Evolutionary conservation across 1,140 invertebrate genomes (phyloP), one percentile per base, ranked within the genome.

Genomic region (Drosophila repleta): DNA sequence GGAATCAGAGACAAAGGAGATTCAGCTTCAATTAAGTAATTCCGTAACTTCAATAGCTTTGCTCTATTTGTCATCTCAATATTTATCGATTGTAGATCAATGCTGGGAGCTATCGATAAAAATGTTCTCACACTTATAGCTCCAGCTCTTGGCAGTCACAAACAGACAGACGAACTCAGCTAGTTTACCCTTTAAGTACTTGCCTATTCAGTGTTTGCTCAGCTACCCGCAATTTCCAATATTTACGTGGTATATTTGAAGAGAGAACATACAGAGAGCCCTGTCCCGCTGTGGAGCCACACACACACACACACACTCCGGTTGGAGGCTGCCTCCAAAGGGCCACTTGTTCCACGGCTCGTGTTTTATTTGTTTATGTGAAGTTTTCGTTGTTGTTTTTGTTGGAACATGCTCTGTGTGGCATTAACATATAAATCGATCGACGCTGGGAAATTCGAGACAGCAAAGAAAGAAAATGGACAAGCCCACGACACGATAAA

Each of bases 381-480:
- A 13, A 55, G 13, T 35, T 35, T 35, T 35, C 11, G 8, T 35
- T 35, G 32, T 29, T 29, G 32, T 35, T 11, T 10, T 11, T 35
- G 63, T 51, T 51, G 18, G 15, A 67, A 41, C 66, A 48, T 37
- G 24, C 43, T 49, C 32, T 35, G 32, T 35, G 32, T 4, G 43
- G 43, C 8, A 71, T 71, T 71, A 57, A 71, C 68, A 65, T 71
- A 56, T 24, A 43, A 64, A 70, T 64, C 21, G 51, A 18, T 6
- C 29, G 18, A 24, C 32, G 49, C 52, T 32, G n/a, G 52, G 24
- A 32, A 32, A 52, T 52, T 17, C 2, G 11, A 55, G 32, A 52
- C 21, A 32, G 10, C 13, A 35, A 11, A 11, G 10, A 20, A n/a
- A 6, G 7, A 35, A 57, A 32, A 35, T 35, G 32, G 32, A 35